Base-by-base conservation (phyloP, 2,888 invertebrate species). In the Xanthorhoe spadicearia region DNA sequence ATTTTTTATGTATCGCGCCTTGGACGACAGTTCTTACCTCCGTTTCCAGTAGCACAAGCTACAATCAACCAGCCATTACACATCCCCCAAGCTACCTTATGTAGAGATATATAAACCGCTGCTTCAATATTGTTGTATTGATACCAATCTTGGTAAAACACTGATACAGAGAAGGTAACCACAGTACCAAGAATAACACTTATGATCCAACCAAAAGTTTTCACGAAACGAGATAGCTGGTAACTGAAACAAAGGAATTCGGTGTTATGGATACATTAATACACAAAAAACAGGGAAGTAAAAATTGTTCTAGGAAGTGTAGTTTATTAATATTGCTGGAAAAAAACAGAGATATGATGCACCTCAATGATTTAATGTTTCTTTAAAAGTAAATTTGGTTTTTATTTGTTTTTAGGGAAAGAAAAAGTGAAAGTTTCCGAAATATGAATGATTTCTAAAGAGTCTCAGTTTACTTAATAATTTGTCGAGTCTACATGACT, bases 31-130 rank as follows among this genome's bases (percentile, higher is more conserved):
- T 43, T 74, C 77, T 86, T 82, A 94, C 95, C 95, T 83, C 95
- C 95, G 83, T 95, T 95, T 55, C 95, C 95, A 23, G 95, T 96
- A 13, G 95, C 96, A 74, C 95, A 96, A 0, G 95, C 94, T 60
- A 96, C 85, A 4, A 96, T 90, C 3, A 95, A 78, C 96, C 96
- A 96, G 2, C 95, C 95, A 53, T 95, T 94, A 0, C 94, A 94
- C 3, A 95, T 86, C 72, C 95, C 94, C 96, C 96, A 96, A 0
- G 95, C 94, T 4, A 95, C 86, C 75, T 95, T 94, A 78, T 96
- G 95, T 7, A 96, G 81, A 0, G 95, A 94, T 5, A 95, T 94
- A 77, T 96, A 96, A 0, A 95, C 83, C 0, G 95, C 94, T 0
- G 96, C 94, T 75, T 95, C 95, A 0, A 95, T 77, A 0, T 86